phyloP scores from a whole-genome alignment of 1,140 invertebrate genomes.

The Sarcophaga bullata region DNA sequence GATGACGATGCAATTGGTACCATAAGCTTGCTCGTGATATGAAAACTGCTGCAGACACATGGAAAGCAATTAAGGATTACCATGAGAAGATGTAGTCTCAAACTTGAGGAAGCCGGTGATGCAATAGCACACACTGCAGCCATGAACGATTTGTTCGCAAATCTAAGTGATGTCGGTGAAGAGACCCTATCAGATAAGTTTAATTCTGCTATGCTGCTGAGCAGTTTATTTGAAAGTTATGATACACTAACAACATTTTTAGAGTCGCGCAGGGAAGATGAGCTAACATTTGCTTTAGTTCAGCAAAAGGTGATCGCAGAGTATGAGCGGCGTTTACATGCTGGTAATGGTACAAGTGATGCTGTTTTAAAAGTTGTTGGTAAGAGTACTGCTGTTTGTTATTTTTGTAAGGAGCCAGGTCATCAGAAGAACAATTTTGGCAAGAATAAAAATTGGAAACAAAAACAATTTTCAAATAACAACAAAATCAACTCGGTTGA shows the following conservation, averaged over 20 bases:
- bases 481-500: not conserved
- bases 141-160: slow-evolving; percentile 25
- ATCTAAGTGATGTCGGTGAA: slow-evolving; percentile 13
- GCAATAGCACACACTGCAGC: not conserved
- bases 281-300: too few relatives aligned
- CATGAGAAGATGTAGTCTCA: not conserved
- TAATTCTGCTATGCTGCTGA: not conserved
- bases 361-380: too few relatives aligned
- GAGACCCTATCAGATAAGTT: not conserved
- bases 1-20: slow-evolving; percentile 27
- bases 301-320: too few relatives aligned
- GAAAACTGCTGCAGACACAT: not conserved
- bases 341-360: too few relatives aligned
- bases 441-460: slow-evolving; percentile 18
- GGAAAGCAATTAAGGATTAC: not conserved
- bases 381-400: not conserved
- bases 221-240: too few relatives aligned
- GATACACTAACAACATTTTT: too few relatives aligned
- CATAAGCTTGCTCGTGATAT: slow-evolving; percentile 17
- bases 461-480: too few relatives aligned
- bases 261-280: too few relatives aligned
- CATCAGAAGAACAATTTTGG: not conserved
- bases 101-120: not conserved
- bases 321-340: too few relatives aligned
- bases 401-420: not conserved